phyloP scores from a whole-genome alignment of 2,797 vertebrate species.

The Morelia viridis region DNA sequence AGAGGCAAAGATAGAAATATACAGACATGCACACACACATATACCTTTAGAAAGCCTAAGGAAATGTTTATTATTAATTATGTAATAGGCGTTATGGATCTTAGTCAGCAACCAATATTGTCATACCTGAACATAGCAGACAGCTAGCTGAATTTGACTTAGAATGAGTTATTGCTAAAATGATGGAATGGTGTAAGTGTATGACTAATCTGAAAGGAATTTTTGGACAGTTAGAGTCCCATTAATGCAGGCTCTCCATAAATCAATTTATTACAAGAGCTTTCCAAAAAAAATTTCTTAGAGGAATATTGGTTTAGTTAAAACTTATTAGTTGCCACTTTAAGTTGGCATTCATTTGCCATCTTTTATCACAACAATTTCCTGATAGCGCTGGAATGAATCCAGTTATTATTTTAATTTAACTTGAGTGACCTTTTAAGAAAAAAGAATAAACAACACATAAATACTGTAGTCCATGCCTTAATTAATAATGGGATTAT shows the following conservation, averaged over 20 bases:
- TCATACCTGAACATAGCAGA: background rate
- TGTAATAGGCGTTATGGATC: too few species aligned
- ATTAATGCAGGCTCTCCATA: background rate
- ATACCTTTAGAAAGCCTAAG: too few species aligned
- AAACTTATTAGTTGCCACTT: background rate
- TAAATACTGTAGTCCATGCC: background rate
- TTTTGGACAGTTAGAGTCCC: background rate
- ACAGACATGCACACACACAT: too few species aligned
- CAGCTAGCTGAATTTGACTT: background rate
- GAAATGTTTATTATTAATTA: too few species aligned
- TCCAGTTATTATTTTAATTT: background rate
- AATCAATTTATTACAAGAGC: constrained; percentile 8
- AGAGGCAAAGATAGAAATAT: too few species aligned
- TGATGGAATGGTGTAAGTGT: background rate
- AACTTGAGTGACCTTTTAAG: constrained; percentile 3
- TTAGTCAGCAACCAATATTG: background rate
- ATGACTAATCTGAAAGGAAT: background rate
- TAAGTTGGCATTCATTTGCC: background rate
- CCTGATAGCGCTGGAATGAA: background rate
- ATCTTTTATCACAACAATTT: constrained; percentile 12
- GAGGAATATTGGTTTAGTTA: background rate
- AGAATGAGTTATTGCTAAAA: background rate
- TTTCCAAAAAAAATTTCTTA: constrained; percentile 20
- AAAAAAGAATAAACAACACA: constrained; percentile 2
- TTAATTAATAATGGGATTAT: constrained; percentile 47